phyloP scores from a whole-genome alignment of 1,140 invertebrate species.

The Triops longicaudatus region DNA sequence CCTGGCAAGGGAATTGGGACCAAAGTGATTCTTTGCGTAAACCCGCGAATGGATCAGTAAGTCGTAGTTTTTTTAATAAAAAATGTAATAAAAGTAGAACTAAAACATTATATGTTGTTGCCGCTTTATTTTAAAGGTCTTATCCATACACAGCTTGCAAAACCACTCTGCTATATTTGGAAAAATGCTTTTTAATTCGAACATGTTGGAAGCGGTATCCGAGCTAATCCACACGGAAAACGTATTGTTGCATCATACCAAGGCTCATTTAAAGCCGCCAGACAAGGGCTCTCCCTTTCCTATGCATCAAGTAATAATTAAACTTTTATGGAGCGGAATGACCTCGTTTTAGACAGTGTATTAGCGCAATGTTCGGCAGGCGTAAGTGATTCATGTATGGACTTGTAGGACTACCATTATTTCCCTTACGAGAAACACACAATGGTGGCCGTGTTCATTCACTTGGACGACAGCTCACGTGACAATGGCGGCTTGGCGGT shows the following conservation, averaged over 20 bases:
- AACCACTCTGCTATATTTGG: constrained; percentile 50
- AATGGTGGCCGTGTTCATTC: constrained; percentile 52
- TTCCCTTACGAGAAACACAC: constrained; percentile 53
- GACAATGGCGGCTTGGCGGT: constrained; percentile 53
- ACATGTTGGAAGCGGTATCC: constrained; percentile 48
- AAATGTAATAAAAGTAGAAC: no score
- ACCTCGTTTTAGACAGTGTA: neutral
- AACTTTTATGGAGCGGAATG: neutral
- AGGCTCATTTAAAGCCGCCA: constrained; percentile 53
- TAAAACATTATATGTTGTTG: no score
- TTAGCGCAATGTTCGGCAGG: neutral
- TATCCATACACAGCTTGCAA: constrained; percentile 50
- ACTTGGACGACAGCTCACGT: constrained; percentile 49
- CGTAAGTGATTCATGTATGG: neutral
- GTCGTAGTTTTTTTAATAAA: no score
- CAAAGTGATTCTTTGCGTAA: neutral
- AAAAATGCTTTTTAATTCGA: constrained; percentile 45
- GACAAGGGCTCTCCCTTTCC: constrained; percentile 53
- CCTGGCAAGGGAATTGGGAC: constrained; percentile 42
- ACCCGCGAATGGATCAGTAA: neutral
- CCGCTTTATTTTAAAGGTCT: constrained; percentile 40
- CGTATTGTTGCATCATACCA: constrained; percentile 53
- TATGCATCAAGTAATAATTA: constrained; percentile 45
- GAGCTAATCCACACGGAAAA: constrained; percentile 49
- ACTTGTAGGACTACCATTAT: constrained; percentile 53